A percentile compares a stretch with the other conserved stretches of the same genome.
Evolutionary conservation across 2,113 vertebrate genomes (phyloP).

Genomic region (Corvus moneduloides): DNA sequence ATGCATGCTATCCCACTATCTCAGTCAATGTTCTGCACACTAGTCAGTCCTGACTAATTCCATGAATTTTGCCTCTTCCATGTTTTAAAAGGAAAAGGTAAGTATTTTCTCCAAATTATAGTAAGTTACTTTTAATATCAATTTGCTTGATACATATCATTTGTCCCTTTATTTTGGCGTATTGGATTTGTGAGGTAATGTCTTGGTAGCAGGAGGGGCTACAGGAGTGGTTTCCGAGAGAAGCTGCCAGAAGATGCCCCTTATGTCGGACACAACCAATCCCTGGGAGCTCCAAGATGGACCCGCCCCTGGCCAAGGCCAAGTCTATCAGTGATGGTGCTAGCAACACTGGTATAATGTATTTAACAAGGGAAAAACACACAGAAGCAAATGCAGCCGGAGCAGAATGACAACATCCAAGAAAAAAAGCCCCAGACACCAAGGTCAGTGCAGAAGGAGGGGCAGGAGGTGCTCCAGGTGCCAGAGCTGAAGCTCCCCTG

Average conservation of each 20-base stretch:
- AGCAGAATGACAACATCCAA: background rate
- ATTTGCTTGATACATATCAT: fast-evolving
- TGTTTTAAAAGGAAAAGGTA: background rate
- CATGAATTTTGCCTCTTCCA: background rate
- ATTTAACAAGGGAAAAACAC: background rate
- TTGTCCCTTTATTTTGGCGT: background rate
- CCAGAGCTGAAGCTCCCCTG: background rate
- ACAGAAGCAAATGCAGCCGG: background rate
- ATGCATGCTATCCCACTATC: background rate
- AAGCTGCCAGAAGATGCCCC: background rate
- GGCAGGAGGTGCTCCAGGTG: background rate
- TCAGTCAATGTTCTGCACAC: background rate
- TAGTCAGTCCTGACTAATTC: background rate
- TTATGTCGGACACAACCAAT: fast-evolving
- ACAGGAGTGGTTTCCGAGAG: background rate
- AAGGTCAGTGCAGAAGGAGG: background rate
- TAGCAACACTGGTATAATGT: background rate
- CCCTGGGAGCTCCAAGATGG: fast-evolving
- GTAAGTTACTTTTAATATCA: background rate
- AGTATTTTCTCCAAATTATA: background rate
- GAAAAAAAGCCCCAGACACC: too few relatives aligned
- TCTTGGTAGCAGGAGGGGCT: background rate
- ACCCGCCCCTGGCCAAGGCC: fast-evolving
- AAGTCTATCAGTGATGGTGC: fast-evolving
- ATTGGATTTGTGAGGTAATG: background rate